Evolutionary conservation across 2,888 invertebrate species (phyloP), one percentile per base, ranked within the genome.

Genomic region (Erannis defoliaria): DNA sequence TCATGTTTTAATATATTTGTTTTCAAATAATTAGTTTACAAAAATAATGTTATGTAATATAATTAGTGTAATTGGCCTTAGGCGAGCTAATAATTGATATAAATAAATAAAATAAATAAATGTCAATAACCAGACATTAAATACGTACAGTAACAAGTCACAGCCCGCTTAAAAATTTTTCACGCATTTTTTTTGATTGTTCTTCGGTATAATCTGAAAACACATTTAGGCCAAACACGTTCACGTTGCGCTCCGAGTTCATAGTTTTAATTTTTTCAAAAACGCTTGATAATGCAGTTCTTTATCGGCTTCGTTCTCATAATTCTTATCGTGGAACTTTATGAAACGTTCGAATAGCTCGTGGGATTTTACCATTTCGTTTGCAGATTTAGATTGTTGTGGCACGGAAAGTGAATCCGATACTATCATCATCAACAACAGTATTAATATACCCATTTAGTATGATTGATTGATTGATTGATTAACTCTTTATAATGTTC

Each of bases 201-300:
- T 79, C 76, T 0, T 67, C 62, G 0, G 84, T 81, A 31, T 77
- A 78, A 68, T 85, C 86, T 5, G 86, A 72, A 9, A 82, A 81
- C 55, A 78, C 62, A 31, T 83, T 84, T 21, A 85, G 75, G 19
- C 69, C 82, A 54, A 61, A 83, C 5, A 12, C 0, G 19, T 12
- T 16, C 1, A 19, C 18, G 6, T 18, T 8, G 6, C 0, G n/a
- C 31, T 46, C 2, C 1, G 12, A 5, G 12, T 46, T 19, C 31
- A 18, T 46, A 6, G 5, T 12, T 46, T 45, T 31, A 19, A 8
- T 19, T 46, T 46, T 18, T 2, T 19, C 12, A 46, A 18, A 31
- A 46, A 46, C 6, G 19, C 31, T 18, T 46, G 18, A 1, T 33
- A 46, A n/a, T 46, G 46, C n/a, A 19, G 1, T 31, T 33, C 31